These are phyloP conservation scores for Cavia aperea DNA, from an alignment of 2,113 vertebrate species.

Conservation along the genomic window DNA sequence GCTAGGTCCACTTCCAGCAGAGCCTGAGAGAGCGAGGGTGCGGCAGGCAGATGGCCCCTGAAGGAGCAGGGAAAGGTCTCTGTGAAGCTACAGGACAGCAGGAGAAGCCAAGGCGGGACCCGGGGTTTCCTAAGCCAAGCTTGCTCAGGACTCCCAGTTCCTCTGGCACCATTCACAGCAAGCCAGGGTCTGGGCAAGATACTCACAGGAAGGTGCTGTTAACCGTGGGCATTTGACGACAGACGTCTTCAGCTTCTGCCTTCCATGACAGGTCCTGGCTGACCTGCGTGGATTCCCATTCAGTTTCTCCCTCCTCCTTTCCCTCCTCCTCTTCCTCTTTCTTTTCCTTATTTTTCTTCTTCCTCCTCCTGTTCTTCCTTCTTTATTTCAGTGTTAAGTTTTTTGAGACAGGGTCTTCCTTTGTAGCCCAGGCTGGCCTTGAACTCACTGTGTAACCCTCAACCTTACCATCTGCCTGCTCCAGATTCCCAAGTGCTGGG, in stretches of 20 bases:
- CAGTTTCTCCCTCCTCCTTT: too few relatives aligned
- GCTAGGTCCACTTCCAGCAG: not conserved
- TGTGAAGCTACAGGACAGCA: not conserved
- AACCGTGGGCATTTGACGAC: not conserved
- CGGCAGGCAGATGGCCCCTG: not conserved
- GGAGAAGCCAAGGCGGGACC: not conserved
- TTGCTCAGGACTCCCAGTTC: not conserved
- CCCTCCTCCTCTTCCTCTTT: not conserved
- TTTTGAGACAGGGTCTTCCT: not conserved
- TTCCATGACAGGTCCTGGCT: not conserved
- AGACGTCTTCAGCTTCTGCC: too few relatives aligned
- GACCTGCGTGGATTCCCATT: not conserved
- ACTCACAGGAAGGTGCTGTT: not conserved
- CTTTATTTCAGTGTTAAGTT: not conserved
- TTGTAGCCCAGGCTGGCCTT: not conserved
- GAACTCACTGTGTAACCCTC: not conserved
- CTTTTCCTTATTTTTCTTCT: too few relatives aligned
- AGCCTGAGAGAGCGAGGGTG: not conserved
- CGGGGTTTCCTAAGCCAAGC: not conserved
- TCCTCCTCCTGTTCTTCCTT: not conserved
- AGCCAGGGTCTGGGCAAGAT: not conserved
- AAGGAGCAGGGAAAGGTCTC: not conserved
- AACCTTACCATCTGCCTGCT: not conserved
- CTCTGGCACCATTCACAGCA: not conserved
- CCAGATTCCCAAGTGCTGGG: not conserved